Evolutionary conservation across 2,888 invertebrate genomes (phyloP).

Genomic region (Platycnemis pennipes): DNA sequence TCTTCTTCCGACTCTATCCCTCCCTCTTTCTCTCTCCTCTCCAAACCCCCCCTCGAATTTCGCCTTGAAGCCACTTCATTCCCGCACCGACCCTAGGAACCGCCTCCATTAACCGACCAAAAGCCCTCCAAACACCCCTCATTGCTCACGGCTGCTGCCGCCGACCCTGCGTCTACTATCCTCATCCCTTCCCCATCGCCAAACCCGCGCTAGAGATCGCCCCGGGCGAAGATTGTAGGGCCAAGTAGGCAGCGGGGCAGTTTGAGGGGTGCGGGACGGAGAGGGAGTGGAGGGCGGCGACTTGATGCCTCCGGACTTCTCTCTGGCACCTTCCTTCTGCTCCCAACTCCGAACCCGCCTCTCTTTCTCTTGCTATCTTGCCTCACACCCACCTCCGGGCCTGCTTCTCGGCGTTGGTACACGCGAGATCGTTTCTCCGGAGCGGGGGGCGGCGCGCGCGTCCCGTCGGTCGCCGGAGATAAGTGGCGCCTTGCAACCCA

Average conservation of each 20-base stretch:
- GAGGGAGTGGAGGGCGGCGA: not conserved
- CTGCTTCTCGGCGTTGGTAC: not conserved
- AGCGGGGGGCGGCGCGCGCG: not conserved
- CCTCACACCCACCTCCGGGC: not conserved
- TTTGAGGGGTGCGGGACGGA: not conserved
- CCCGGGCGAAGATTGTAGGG: not conserved
- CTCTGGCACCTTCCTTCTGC: not conserved
- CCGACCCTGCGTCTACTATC: not conserved
- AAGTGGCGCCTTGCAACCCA: not conserved
- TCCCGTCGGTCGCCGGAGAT: not conserved
- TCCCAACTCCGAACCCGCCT: not conserved
- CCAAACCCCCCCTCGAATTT: not conserved
- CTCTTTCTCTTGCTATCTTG: not conserved
- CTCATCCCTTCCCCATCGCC: not conserved
- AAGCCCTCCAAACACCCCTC: constrained; percentile 24
- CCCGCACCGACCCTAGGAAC: not conserved
- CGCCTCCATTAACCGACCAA: not conserved
- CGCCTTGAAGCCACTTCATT: not conserved
- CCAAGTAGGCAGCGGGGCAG: not conserved
- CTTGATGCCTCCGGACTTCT: not conserved
- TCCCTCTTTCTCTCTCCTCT: not conserved
- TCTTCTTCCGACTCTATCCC: not conserved
- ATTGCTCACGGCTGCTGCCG: not conserved
- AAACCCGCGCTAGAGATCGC: not conserved
- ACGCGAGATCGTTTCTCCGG: not conserved